phyloP scores from a whole-genome alignment of 1,140 invertebrate genomes.

The Camponotus floridanus region DNA sequence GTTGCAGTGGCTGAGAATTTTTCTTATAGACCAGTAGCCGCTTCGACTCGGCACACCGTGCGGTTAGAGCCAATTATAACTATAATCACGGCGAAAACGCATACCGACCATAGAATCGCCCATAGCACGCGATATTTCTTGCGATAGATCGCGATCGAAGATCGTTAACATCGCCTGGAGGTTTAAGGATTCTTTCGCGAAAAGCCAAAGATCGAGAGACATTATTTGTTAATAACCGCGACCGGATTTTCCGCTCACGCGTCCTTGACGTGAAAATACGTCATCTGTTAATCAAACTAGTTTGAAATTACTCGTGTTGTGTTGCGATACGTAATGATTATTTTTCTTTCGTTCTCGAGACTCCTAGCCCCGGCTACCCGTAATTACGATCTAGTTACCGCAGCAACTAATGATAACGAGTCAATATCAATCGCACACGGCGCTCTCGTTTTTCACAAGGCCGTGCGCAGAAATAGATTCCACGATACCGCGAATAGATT shows the following conservation, averaged over 20 bases:
- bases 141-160: slow-evolving; percentile 21
- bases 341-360: slow-evolving; percentile 39
- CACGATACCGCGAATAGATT: slow-evolving; percentile 18
- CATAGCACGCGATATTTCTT: slow-evolving; percentile 59
- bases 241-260: slow-evolving; percentile 5
- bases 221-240: neutral
- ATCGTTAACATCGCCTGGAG: slow-evolving; percentile 35
- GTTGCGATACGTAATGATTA: slow-evolving; percentile 27
- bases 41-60: slow-evolving; percentile 32
- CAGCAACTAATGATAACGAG: slow-evolving; percentile 44
- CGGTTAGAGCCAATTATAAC: slow-evolving; percentile 62
- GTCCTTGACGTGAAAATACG: slow-evolving; percentile 42
- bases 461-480: slow-evolving; percentile 44
- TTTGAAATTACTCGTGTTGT: neutral
- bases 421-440: slow-evolving; percentile 34
- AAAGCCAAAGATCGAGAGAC: slow-evolving; percentile 13
- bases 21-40: slow-evolving; percentile 46
- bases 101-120: slow-evolving; percentile 25
- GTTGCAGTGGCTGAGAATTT: slow-evolving; percentile 33
- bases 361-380: neutral
- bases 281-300: slow-evolving; percentile 35
- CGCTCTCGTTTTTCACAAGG: slow-evolving; percentile 57
- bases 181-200: slow-evolving; percentile 28
- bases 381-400: slow-evolving; percentile 22
- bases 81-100: slow-evolving; percentile 57